Conservation (phyloP, 2,113 vertebrate genomes). For the Chionis minor region DNA sequence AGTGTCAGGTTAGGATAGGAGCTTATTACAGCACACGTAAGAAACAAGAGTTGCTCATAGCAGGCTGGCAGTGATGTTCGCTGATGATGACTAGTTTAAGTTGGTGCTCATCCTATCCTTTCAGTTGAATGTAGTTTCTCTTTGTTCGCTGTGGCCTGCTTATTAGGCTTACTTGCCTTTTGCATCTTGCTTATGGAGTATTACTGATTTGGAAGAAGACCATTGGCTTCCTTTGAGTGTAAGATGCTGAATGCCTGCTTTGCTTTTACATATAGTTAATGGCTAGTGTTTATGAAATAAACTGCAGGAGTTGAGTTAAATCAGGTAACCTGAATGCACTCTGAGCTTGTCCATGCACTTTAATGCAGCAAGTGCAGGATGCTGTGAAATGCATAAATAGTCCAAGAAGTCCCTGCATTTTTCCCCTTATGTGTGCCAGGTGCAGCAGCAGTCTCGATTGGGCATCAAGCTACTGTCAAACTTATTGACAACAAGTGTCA, state of each 20-base stretch:
- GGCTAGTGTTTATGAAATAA: background rate
- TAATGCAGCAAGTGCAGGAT: background rate
- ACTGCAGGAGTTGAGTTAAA: background rate
- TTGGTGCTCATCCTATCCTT: background rate
- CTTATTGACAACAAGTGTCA: background rate
- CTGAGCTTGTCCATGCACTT: background rate
- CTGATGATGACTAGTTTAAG: background rate
- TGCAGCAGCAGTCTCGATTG: background rate
- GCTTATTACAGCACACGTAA: background rate
- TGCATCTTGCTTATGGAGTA: background rate
- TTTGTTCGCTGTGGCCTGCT: background rate
- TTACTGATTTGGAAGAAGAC: background rate
- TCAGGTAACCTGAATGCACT: background rate
- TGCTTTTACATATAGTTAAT: background rate
- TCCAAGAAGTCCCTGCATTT: background rate
- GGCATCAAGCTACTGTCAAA: background rate
- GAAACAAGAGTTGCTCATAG: background rate
- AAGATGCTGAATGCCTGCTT: background rate
- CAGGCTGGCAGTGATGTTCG: background rate
- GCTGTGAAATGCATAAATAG: background rate
- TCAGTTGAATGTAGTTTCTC: background rate
- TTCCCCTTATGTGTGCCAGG: rapidly evolving
- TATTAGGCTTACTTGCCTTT: background rate
- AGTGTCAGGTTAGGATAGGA: background rate
- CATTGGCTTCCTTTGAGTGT: background rate